Percentiles rank a stretch among this genome's conserved stretches.
Evolutionary conservation across 2,797 vertebrate genomes (phyloP).

Genomic region (Poeciliopsis presidionis): DNA sequence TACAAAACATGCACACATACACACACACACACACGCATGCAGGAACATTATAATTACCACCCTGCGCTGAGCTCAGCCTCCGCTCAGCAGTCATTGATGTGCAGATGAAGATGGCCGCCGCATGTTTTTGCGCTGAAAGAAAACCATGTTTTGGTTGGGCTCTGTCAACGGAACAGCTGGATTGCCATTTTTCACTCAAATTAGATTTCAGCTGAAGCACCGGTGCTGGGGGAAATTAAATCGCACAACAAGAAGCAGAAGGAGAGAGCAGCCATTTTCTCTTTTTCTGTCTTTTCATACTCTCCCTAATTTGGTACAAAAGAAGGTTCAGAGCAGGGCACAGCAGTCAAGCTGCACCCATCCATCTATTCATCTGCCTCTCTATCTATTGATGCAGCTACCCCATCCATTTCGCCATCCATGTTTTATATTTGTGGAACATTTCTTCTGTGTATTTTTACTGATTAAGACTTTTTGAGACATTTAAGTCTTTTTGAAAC

Average conservation of each 20-base stretch:
- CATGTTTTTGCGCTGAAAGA: slow-evolving; percentile 81
- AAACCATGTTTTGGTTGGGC: slow-evolving; percentile 84
- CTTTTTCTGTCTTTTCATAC: slow-evolving; percentile 57
- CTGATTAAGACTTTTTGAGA: neutral
- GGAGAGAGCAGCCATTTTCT: slow-evolving; percentile 60
- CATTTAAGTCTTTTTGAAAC: slow-evolving; percentile 13
- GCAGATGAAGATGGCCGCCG: slow-evolving; percentile 84
- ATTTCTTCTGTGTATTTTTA: slow-evolving; percentile 17
- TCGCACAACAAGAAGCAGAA: slow-evolving; percentile 56
- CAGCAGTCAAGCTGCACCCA: slow-evolving; percentile 51
- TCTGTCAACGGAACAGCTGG: slow-evolving; percentile 87
- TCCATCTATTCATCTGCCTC: slow-evolving; percentile 27
- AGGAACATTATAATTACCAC: slow-evolving; percentile 65
- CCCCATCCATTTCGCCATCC: slow-evolving; percentile 15
- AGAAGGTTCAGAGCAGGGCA: slow-evolving; percentile 62
- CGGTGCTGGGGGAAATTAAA: slow-evolving; percentile 74
- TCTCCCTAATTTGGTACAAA: slow-evolving; percentile 64
- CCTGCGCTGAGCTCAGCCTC: slow-evolving; percentile 66
- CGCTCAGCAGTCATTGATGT: slow-evolving; percentile 82
- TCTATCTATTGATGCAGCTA: slow-evolving; percentile 27
- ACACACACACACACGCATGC: slow-evolving; percentile 25
- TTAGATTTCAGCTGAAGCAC: slow-evolving; percentile 85
- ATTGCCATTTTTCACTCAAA: slow-evolving; percentile 86
- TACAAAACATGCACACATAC: slow-evolving; percentile 24
- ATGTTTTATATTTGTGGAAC: neutral